Evolutionary conservation across 2,797 vertebrate genomes (phyloP).

Genomic region (Gallinago nigripennis): DNA sequence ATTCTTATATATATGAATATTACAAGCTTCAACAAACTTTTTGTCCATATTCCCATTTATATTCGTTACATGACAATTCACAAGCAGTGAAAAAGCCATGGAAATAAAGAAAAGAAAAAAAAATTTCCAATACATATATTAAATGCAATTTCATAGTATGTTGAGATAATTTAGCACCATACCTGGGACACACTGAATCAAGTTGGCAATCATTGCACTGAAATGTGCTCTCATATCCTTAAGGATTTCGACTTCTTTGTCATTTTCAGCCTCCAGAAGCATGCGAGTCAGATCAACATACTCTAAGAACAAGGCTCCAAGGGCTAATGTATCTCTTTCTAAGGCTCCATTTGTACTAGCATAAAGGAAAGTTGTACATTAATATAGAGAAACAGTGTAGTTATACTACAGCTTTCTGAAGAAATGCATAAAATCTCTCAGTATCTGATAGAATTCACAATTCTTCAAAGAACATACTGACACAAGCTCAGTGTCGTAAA

Average conservation of each 20-base stretch:
- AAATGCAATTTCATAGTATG: background rate
- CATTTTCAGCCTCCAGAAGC: slow-evolving; percentile 98
- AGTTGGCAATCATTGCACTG: slow-evolving; percentile 97
- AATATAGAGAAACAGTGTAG: background rate
- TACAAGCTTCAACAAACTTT: background rate
- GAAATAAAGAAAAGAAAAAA: background rate
- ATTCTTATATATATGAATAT: background rate
- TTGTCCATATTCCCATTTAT: background rate
- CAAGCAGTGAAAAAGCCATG: background rate
- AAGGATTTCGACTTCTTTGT: slow-evolving; percentile 97
- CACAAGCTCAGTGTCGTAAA: background rate
- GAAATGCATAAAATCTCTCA: background rate
- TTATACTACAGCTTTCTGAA: background rate
- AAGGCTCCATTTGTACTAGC: slow-evolving; percentile 94
- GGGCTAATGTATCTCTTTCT: slow-evolving; percentile 92
- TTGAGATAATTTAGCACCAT: slow-evolving; percentile 35
- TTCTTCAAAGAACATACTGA: background rate
- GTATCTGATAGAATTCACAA: background rate
- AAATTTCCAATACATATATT: background rate
- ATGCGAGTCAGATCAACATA: slow-evolving; percentile 97
- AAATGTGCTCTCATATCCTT: slow-evolving; percentile 99
- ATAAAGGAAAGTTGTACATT: slow-evolving; percentile 14
- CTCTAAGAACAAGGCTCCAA: slow-evolving; percentile 96
- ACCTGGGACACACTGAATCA: slow-evolving; percentile 99
- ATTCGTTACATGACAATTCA: background rate